Evolutionary conservation across 2,888 invertebrate genomes (phyloP).

Genomic region (Eremobia ochroleuca): DNA sequence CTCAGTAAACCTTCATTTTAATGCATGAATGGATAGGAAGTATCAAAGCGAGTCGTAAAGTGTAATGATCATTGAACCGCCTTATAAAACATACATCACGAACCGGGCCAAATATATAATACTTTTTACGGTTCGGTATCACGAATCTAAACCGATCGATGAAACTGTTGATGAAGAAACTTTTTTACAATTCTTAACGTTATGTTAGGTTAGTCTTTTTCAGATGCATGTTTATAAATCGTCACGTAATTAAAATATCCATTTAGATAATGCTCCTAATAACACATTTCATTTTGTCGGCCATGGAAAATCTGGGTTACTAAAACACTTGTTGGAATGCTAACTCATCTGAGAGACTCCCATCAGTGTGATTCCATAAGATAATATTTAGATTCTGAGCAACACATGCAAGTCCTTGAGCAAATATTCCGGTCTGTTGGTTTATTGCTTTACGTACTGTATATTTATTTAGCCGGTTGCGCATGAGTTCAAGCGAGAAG

Average conservation of each 20-base stretch:
- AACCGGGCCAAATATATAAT: constrained; percentile 21
- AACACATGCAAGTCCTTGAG: constrained; percentile 68
- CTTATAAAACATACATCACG: constrained; percentile 32
- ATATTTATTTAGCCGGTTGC: constrained; percentile 75
- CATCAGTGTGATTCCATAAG: constrained; percentile 28
- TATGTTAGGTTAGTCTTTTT: background rate
- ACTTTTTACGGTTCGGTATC: constrained; percentile 40
- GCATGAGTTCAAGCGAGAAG: constrained; percentile 76
- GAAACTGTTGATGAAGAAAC: background rate
- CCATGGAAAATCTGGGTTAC: constrained; percentile 35
- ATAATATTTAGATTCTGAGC: constrained; percentile 47
- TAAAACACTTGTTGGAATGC: constrained; percentile 38
- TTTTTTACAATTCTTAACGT: background rate
- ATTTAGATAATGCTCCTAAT: background rate
- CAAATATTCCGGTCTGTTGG: constrained; percentile 73
- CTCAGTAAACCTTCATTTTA: constrained; percentile 33
- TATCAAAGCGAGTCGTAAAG: constrained; percentile 22
- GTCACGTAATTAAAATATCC: background rate
- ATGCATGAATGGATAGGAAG: constrained; percentile 38
- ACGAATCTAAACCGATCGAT: constrained; percentile 42
- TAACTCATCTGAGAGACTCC: constrained; percentile 5
- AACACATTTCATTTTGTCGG: background rate
- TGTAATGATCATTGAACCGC: constrained; percentile 30
- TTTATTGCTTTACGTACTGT: constrained; percentile 70
- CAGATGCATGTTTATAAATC: background rate